Evolutionary conservation across 2,797 vertebrate genomes (phyloP).

Genomic region (Melanogrammus aeglefinus): DNA sequence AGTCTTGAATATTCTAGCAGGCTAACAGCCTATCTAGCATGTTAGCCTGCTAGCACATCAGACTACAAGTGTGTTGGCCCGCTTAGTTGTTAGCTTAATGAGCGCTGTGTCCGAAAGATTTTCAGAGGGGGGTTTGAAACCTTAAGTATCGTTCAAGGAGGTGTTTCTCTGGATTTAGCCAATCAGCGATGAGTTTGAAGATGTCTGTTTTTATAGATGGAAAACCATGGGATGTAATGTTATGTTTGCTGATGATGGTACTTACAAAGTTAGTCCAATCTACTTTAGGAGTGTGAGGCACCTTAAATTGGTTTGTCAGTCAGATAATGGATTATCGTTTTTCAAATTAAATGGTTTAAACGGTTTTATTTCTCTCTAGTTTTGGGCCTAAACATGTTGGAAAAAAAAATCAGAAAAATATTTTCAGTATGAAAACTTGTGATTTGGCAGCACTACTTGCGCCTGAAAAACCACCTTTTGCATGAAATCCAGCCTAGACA

Average conservation of each 20-base stretch:
- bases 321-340: conserved; percentile 42
- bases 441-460: conserved; percentile 53
- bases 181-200: not conserved
- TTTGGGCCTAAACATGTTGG: not conserved
- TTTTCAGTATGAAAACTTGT: conserved; percentile 57
- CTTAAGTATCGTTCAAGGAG: not conserved
- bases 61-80: too few species aligned
- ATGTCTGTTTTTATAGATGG: not conserved
- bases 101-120: not conserved
- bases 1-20: too few species aligned
- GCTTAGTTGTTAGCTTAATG: not conserved
- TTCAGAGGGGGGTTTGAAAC: not conserved
- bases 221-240: not conserved
- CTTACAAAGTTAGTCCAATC: conserved; percentile 12
- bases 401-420: not conserved
- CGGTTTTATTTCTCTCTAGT: conserved; percentile 7
- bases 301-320: conserved; percentile 56
- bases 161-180: not conserved
- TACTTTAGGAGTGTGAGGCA: conserved; percentile 65
- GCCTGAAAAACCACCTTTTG: conserved; percentile 61
- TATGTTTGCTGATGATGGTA: not conserved
- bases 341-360: conserved; percentile 17
- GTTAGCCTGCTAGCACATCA: not conserved
- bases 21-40: not conserved
- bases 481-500: conserved; percentile 55